These are phyloP conservation scores for Andrena cerasifolii DNA, from an alignment of 1,140 invertebrate genomes.

Conservation along the genomic window DNA sequence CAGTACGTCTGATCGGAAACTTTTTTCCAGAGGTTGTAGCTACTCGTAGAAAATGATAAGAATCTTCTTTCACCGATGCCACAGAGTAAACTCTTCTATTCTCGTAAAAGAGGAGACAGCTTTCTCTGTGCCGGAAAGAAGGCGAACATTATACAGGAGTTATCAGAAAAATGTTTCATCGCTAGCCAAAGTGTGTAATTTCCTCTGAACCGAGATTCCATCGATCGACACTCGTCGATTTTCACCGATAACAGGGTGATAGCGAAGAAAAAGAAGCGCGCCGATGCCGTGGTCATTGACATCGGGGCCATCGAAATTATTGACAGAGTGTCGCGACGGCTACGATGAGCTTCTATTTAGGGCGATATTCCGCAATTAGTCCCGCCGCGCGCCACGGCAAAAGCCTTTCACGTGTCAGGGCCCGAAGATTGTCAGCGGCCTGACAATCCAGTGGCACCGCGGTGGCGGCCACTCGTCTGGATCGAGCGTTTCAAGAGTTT, in stretches of 20 bases:
- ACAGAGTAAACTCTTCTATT: no score
- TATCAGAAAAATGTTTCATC: neutral
- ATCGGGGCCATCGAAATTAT: constrained; percentile 54
- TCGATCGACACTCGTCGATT: constrained; percentile 8
- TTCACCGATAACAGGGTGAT: constrained; percentile 32
- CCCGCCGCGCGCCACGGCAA: constrained; percentile 6
- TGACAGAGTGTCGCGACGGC: constrained; percentile 33
- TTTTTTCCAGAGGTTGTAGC: no score
- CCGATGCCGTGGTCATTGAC: constrained; percentile 25
- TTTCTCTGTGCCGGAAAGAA: no score
- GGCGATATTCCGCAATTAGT: constrained; percentile 57
- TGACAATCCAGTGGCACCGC: constrained; percentile 53
- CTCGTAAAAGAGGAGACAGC: no score
- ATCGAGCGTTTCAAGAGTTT: constrained; percentile 51
- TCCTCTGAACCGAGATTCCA: neutral
- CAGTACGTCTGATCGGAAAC: no score
- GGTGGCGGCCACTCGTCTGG: constrained; percentile 47
- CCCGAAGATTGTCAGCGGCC: constrained; percentile 51
- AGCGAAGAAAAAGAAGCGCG: constrained; percentile 35
- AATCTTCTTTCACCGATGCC: no score
- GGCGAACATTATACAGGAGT: no score
- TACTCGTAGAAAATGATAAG: no score
- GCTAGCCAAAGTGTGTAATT: neutral
- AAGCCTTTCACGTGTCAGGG: constrained; percentile 29
- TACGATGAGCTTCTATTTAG: constrained; percentile 27